phyloP scores from a whole-genome alignment of 2,797 vertebrate species.

The Leucoraja ocellata region DNA sequence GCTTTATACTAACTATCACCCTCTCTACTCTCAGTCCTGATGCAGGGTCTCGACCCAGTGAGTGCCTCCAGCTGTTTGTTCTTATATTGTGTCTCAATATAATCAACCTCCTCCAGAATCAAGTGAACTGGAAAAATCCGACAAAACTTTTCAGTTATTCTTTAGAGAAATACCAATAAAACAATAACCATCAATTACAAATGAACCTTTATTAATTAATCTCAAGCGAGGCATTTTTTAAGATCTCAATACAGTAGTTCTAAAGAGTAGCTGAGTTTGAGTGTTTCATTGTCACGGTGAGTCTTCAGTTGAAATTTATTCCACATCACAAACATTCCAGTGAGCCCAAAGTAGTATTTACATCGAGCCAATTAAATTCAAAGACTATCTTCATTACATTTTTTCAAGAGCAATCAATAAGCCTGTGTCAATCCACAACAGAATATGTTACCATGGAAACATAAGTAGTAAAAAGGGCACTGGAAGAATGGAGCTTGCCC shows the following conservation, averaged over 20 bases:
- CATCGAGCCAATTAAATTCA: neutral
- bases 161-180: neutral
- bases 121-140: neutral
- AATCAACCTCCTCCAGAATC: neutral
- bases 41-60: too few species aligned
- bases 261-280: neutral
- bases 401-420: slow-evolving; percentile 15
- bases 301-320: neutral
- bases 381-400: slow-evolving; percentile 6
- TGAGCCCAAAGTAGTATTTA: neutral
- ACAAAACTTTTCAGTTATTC: neutral
- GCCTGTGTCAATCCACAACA: slow-evolving; percentile 1
- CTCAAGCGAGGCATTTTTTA: neutral
- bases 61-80: too few species aligned
- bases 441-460: neutral
- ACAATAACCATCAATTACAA: neutral
- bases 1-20: too few species aligned
- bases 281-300: neutral
- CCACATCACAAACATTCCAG: neutral
- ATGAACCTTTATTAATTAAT: slow-evolving; percentile 23
- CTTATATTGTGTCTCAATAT: neutral
- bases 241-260: neutral
- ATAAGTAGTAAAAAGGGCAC: neutral
- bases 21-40: too few species aligned
- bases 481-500: neutral